Evolutionary conservation across 37 sponge, comb jelly and placozoan genomes (phyloP).

Genomic region (Tethya wilhelma): DNA sequence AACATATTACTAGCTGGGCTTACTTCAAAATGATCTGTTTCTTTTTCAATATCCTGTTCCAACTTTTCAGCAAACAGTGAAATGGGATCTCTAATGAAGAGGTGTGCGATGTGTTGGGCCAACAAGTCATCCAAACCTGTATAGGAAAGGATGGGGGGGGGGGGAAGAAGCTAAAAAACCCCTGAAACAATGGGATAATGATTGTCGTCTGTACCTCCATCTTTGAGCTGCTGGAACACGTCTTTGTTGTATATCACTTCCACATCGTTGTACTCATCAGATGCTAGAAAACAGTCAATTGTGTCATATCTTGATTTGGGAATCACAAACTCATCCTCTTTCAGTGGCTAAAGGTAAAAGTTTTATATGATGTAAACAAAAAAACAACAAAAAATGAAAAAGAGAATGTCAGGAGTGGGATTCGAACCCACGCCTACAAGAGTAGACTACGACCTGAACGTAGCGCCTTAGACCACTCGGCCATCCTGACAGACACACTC

Average conservation of each 20-base stretch:
- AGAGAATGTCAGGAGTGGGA: no score
- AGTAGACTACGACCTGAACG: no score
- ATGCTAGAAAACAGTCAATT: slow-evolving; percentile 80
- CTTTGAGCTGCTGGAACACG: slow-evolving; percentile 63
- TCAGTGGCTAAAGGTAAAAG: slow-evolving; percentile 56
- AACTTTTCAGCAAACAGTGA: slow-evolving; percentile 85
- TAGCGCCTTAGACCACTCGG: no score
- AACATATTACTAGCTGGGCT: not conserved
- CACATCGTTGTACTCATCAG: slow-evolving; percentile 82
- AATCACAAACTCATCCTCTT: slow-evolving; percentile 66
- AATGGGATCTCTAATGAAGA: slow-evolving; percentile 93
- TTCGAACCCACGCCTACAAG: no score
- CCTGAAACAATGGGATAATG: not conserved
- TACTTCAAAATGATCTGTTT: slow-evolving; percentile 95
- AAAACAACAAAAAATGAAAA: no score
- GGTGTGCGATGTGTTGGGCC: slow-evolving; percentile 92
- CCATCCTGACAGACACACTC: no score
- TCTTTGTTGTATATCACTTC: slow-evolving; percentile 65
- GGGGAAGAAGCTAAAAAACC: no score
- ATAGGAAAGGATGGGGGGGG: no score
- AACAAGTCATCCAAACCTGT: slow-evolving; percentile 86
- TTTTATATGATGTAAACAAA: no score
- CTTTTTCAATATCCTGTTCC: slow-evolving; percentile 78
- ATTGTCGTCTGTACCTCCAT: no score
- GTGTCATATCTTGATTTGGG: slow-evolving; percentile 85